A percentile compares a stretch with the other conserved stretches of the same genome.
Conservation (phyloP, 2,113 vertebrate genomes). For the Periophthalmodon schlosseri region DNA sequence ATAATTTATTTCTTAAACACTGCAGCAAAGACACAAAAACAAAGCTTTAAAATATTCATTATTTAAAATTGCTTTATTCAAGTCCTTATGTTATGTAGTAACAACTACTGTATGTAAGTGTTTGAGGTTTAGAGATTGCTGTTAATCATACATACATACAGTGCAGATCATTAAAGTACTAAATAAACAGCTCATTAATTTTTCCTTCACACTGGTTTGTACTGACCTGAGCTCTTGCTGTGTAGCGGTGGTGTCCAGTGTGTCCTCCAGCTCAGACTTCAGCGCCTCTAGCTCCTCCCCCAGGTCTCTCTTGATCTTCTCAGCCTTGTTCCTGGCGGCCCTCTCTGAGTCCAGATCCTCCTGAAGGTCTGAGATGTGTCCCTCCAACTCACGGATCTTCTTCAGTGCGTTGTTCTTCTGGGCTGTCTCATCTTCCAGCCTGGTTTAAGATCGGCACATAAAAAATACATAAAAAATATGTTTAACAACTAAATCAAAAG, state of each 20-base stretch:
- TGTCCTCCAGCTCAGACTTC: slow-evolving; percentile 94
- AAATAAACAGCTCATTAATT: neutral
- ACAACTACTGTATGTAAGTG: neutral
- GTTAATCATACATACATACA: neutral
- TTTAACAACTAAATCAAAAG: no score
- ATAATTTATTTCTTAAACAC: no score
- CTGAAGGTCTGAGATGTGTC: slow-evolving; percentile 91
- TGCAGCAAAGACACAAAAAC: neutral
- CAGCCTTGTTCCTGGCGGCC: slow-evolving; percentile 87
- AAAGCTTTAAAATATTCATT: neutral
- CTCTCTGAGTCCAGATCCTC: slow-evolving; percentile 92
- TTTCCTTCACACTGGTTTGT: neutral
- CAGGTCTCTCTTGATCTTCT: slow-evolving; percentile 92
- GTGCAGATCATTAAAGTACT: no score
- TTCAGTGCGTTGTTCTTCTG: slow-evolving; percentile 93
- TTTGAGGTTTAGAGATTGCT: neutral
- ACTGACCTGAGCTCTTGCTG: slow-evolving; percentile 92
- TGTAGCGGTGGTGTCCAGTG: slow-evolving; percentile 90
- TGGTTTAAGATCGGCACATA: slow-evolving; percentile 39
- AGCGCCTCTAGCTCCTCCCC: slow-evolving; percentile 95
- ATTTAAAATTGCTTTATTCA: no score
- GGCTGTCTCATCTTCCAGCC: slow-evolving; percentile 88
- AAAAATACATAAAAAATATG: neutral
- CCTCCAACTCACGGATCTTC: slow-evolving; percentile 93
- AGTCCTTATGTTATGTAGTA: neutral